A percentile compares a stretch with the other conserved stretches of the same genome.
phyloP scores from a whole-genome alignment of 1,140 invertebrate genomes.

The Schlechtendalia chinensis region DNA sequence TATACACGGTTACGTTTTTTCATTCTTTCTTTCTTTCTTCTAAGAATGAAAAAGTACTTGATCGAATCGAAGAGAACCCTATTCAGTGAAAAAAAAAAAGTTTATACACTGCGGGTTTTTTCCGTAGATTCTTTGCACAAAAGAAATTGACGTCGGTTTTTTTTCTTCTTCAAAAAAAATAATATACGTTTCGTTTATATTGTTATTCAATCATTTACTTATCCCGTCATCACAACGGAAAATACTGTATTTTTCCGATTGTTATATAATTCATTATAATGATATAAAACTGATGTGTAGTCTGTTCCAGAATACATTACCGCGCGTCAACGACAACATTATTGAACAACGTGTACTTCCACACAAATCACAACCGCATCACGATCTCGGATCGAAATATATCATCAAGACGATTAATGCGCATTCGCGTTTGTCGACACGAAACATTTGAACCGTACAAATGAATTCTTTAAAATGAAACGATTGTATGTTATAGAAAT shows the following conservation, averaged over 20 bases:
- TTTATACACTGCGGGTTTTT: not conserved
- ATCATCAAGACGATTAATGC: no score
- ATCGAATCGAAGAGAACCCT: conserved; percentile 32
- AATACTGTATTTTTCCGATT: not conserved
- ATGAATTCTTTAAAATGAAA: no score
- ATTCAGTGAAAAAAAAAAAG: not conserved
- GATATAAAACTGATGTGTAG: not conserved
- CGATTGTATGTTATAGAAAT: no score
- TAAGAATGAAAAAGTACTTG: not conserved
- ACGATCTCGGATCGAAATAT: no score
- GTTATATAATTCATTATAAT: not conserved
- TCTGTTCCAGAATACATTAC: no score
- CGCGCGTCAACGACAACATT: no score
- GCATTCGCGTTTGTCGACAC: no score
- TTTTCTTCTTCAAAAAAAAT: conserved; percentile 10
- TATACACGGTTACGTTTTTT: not conserved
- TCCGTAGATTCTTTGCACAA: not conserved
- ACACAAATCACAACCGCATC: no score
- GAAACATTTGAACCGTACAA: no score
- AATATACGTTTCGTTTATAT: conserved; percentile 5
- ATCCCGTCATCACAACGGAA: not conserved
- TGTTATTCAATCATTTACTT: not conserved
- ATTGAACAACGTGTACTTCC: not conserved
- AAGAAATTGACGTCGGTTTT: not conserved
- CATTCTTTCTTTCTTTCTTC: conserved; percentile 17